These are phyloP conservation scores for Centropus bengalensis DNA, from an alignment of 2,113 vertebrate species.

Conservation along the genomic window DNA sequence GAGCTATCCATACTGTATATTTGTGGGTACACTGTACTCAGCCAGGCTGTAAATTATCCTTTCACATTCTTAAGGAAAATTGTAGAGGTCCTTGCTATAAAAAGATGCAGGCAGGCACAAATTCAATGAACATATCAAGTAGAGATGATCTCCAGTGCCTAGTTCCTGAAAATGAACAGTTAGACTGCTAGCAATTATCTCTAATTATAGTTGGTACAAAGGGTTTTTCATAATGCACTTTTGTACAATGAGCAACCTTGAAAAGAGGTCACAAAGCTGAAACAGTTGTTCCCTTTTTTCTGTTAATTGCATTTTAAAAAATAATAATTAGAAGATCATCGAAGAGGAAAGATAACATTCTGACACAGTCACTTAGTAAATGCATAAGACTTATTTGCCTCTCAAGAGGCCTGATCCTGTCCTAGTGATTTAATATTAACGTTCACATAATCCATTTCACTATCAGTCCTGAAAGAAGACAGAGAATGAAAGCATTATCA, in stretches of 20 bases:
- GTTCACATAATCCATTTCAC: neutral
- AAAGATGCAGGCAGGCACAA: neutral
- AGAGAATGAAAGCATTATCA: neutral
- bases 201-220: conserved; percentile 45
- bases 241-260: neutral
- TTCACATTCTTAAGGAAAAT: neutral
- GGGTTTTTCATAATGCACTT: conserved; percentile 7
- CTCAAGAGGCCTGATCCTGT: neutral
- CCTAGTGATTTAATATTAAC: neutral
- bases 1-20: neutral
- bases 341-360: neutral
- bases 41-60: conserved; percentile 17
- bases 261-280: conserved; percentile 19
- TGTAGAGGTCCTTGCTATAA: neutral
- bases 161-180: conserved; percentile 17
- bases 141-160: conserved; percentile 6
- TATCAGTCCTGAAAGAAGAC: neutral
- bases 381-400: neutral
- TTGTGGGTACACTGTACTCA: neutral
- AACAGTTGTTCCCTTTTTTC: neutral
- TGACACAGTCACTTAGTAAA: conserved; percentile 18
- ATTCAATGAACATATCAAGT: conserved; percentile 3
- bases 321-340: conserved; percentile 15
- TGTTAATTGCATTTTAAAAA: neutral
- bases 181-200: conserved; percentile 45